Evolutionary conservation across 2,797 vertebrate genomes (phyloP).

Genomic region (Rousettus madagascariensis): DNA sequence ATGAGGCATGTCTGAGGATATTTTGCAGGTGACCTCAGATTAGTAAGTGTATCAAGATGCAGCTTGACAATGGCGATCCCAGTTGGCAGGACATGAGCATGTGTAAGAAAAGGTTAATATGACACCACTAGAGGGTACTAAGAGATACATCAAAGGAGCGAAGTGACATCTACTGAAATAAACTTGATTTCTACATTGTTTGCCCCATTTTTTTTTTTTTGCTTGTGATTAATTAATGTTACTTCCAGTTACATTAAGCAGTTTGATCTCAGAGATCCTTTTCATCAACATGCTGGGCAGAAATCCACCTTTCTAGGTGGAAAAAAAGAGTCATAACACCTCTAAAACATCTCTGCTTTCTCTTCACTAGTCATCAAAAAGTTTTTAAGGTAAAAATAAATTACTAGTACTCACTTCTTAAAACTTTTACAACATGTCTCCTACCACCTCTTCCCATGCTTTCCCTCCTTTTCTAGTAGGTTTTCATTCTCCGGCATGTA

Average conservation of each 20-base stretch:
- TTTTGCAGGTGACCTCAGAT: not conserved
- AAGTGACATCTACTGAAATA: not conserved
- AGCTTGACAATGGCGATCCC: not conserved
- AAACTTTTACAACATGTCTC: not conserved
- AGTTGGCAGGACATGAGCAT: not conserved
- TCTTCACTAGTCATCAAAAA: not conserved
- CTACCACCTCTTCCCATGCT: not conserved
- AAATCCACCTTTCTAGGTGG: not conserved
- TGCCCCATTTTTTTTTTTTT: not conserved
- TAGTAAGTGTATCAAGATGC: not conserved
- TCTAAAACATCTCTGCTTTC: not conserved
- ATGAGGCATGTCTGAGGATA: not conserved
- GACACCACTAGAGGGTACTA: conserved; percentile 64
- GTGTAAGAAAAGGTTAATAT: not conserved
- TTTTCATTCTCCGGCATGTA: not conserved
- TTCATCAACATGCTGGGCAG: not conserved
- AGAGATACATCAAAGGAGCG: not conserved
- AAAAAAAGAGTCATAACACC: not conserved
- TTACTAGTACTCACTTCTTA: not conserved
- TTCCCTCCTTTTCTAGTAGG: not conserved
- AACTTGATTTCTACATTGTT: not conserved
- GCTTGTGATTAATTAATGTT: not conserved
- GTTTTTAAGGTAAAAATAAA: not conserved
- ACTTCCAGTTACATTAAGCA: not conserved
- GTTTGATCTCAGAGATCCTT: not conserved